Base-by-base conservation (phyloP, 2,888 invertebrate genomes). In the Apamea crenata region DNA sequence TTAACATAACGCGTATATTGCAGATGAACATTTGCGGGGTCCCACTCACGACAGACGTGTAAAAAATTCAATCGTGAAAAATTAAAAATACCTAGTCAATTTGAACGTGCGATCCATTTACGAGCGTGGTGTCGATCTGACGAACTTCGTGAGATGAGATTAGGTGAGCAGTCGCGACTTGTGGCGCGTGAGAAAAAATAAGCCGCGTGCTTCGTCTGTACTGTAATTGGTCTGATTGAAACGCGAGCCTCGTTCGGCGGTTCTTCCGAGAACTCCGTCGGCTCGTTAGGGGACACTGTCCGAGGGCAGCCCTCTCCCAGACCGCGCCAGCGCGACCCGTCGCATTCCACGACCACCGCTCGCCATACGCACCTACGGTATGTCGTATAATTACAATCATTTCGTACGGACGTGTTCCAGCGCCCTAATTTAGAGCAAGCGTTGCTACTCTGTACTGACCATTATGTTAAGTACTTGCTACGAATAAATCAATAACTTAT, bases 141-240 rank as follows among this genome's bases (percentile, higher is more conserved):
- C 84, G 76, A 71, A 70, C 68, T 86, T 84, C 80, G 85, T 87
- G 92, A 87, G 88, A 90, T 87, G 88, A 87, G 91, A 90, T 91
- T 90, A 87, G 85, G 79, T 77, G 70, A 85, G 81, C 87, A 89
- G 80, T 74, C 89, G 83, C 86, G 84, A 86, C 78, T 65, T 61
- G 85, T 70, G 78, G 84, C 85, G 90, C 92, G 92, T 95, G 95
- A 94, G 95, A 95, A 96, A 95, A 94, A 95, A 94, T 94, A 93
- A 93, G 92, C 93, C 91, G 93, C 94, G 90, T 92, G 94, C 92
- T 93, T 92, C 91, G 92, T 81, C 95, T 94, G 95, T 96, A 96
- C 95, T 94, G 95, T 96, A 96, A 96, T 96, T 96, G 96, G 96
- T 93, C 94, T 96, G 96, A 96, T 97, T 96, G 96, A 96, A 96